A percentile compares a stretch with the other conserved stretches of the same genome.
Conservation (phyloP, 2,113 vertebrate genomes). For the Nesogale talazaci region DNA sequence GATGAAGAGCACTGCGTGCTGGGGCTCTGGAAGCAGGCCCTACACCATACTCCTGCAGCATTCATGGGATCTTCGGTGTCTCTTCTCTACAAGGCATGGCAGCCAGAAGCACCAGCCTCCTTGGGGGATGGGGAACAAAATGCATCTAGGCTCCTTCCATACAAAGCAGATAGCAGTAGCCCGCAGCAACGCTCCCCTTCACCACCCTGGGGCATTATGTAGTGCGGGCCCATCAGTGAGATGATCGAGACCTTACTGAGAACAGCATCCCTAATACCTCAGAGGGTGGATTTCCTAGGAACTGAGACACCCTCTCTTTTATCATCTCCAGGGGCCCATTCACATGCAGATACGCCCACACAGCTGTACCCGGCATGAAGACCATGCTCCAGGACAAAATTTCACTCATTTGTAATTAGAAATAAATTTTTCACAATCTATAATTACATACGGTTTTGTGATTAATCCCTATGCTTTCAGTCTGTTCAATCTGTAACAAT, state of each 20-base stretch:
- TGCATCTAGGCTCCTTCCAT: not conserved
- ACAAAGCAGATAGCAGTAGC: not conserved
- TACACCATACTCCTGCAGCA: not conserved
- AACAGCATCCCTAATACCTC: not conserved
- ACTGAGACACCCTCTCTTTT: too few species aligned
- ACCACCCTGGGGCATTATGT: not conserved
- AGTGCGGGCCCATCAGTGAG: too few species aligned
- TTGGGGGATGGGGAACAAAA: not conserved
- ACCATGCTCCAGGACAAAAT: too few species aligned
- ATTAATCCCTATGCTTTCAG: too few species aligned
- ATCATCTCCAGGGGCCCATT: too few species aligned
- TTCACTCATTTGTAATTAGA: too few species aligned
- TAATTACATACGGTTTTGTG: too few species aligned
- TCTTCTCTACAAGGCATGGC: not conserved
- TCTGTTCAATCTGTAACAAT: too few species aligned
- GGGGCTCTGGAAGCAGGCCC: not conserved
- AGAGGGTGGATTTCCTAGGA: not conserved
- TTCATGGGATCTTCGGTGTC: not conserved
- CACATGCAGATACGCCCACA: too few species aligned
- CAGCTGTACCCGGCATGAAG: too few species aligned
- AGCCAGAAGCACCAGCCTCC: not conserved
- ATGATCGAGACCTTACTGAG: not conserved
- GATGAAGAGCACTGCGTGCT: not conserved
- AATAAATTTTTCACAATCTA: too few species aligned
- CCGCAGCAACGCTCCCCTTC: not conserved